phyloP scores from a whole-genome alignment of 2,113 vertebrate species.

The Tachysurus vachellii region DNA sequence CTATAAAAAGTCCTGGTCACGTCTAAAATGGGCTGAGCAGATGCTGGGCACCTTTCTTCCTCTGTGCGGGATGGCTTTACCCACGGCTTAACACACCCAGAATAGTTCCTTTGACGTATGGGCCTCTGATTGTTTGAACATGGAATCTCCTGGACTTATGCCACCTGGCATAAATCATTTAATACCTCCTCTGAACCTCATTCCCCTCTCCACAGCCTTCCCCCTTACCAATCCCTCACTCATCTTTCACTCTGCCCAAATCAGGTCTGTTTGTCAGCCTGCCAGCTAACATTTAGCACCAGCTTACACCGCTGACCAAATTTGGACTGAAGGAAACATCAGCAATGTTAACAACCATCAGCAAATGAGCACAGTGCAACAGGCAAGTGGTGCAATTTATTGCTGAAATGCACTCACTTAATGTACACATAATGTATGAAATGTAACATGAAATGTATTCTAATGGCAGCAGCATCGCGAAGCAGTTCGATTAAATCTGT shows the following conservation, averaged over 20 bases:
- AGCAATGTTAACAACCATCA: constrained; percentile 53
- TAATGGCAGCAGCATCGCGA: constrained; percentile 63
- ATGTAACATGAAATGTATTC: constrained; percentile 47
- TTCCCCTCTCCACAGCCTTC: constrained; percentile 4
- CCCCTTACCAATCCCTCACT: constrained; percentile 57
- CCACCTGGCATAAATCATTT: constrained; percentile 70
- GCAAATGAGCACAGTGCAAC: constrained; percentile 50
- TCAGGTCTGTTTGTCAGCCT: constrained; percentile 62
- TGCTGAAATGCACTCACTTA: constrained; percentile 49
- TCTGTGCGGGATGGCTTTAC: constrained; percentile 65
- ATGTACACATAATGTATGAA: constrained; percentile 30
- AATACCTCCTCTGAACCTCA: constrained; percentile 46
- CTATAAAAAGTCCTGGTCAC: constrained; percentile 72
- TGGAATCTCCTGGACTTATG: constrained; percentile 71
- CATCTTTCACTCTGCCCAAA: constrained; percentile 64
- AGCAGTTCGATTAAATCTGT: constrained; percentile 61
- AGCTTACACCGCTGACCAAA: constrained; percentile 63
- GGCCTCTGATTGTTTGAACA: constrained; percentile 77
- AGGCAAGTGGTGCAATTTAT: constrained; percentile 46
- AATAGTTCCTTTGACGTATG: constrained; percentile 76
- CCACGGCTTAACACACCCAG: constrained; percentile 64
- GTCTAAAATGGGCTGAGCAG: constrained; percentile 72
- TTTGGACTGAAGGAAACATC: constrained; percentile 56
- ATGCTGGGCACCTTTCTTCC: constrained; percentile 74
- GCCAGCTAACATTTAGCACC: constrained; percentile 62